A percentile compares a stretch with the other conserved stretches of the same genome.
Conservation (phyloP, 30 jellyfish, hydroid and myxozoan genomes). For the Chrysaora quinquecirrha region DNA sequence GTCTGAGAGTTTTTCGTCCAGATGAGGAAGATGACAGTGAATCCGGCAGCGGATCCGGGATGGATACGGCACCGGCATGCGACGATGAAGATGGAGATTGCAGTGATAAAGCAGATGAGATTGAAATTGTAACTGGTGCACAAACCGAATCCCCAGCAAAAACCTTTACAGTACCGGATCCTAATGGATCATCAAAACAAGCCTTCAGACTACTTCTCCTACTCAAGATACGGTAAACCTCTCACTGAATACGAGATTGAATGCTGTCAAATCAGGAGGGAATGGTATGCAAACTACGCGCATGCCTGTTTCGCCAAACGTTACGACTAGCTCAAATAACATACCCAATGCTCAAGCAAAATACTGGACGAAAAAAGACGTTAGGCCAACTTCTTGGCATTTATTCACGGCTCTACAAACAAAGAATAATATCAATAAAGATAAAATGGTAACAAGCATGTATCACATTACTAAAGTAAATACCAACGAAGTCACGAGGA, state of each 20-base stretch:
- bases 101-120: constrained; percentile 5
- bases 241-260: background rate
- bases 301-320: background rate
- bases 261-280: background rate
- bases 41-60: constrained; percentile 51
- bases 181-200: background rate
- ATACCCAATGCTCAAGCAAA: too few species aligned
- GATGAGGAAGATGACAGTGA: background rate
- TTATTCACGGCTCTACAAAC: too few species aligned
- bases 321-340: too few species aligned
- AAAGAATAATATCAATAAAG: too few species aligned
- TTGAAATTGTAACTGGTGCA: constrained; percentile 11
- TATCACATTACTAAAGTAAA: too few species aligned
- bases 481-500: too few species aligned
- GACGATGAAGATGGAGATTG: constrained; percentile 73
- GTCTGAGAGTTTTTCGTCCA: background rate
- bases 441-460: too few species aligned
- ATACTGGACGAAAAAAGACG: too few species aligned
- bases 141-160: too few species aligned
- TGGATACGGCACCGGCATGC: constrained; percentile 19
- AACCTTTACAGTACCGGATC: too few species aligned
- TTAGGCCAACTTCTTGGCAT: too few species aligned
- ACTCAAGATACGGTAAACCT: background rate
- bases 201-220: background rate
- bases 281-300: background rate